Base-by-base conservation (phyloP, 2,797 vertebrate genomes). In the Spondyliosoma cantharus region DNA sequence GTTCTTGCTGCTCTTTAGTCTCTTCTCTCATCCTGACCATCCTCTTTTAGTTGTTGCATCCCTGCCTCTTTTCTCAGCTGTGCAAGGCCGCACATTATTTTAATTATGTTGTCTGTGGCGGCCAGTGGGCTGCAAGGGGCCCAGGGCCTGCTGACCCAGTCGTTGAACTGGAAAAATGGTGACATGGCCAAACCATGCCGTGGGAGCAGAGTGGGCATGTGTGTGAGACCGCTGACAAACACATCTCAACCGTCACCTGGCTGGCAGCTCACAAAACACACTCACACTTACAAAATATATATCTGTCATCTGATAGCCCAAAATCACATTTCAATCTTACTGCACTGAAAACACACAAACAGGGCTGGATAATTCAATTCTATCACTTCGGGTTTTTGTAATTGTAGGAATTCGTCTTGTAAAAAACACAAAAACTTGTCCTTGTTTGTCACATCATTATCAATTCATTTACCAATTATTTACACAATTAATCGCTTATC, bases 101-200 rank as follows among this genome's bases (percentile, higher is more conserved):
- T 82, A 83, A 87, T 86, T 4, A 81, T 79, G 74, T 56, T 78
- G 86, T 87, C 74, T 90, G 74, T 71, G 61, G 24, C 2, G 17
- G 72, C 43, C 65, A 68, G 72, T 50, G 60, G 70, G 29, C 71
- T 60, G 45, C 66, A 62, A 45, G 74, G 80, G 78, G 73, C 60
- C 71, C 50, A 29, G 70, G 14, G 70, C 20, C 83, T 9, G 27
- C 78, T 80, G 80, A 81, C 82, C 77, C 79, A 83, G 71, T 74
- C 81, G 78, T 70, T 86, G 71, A 87, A 66, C 74, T 74, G 78
- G 86, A 87, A 91, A 76, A 89, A 86, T 80, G 46, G 77, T 62
- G 60, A 68, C 50, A 75, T 71, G 74, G 81, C 64, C 24, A 69
- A 76, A 87, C 70, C 78, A 83, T 83, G 71, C 53, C 69, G 65